phyloP scores from a whole-genome alignment of 2,797 vertebrate genomes.

The Enteromius anoplus region DNA sequence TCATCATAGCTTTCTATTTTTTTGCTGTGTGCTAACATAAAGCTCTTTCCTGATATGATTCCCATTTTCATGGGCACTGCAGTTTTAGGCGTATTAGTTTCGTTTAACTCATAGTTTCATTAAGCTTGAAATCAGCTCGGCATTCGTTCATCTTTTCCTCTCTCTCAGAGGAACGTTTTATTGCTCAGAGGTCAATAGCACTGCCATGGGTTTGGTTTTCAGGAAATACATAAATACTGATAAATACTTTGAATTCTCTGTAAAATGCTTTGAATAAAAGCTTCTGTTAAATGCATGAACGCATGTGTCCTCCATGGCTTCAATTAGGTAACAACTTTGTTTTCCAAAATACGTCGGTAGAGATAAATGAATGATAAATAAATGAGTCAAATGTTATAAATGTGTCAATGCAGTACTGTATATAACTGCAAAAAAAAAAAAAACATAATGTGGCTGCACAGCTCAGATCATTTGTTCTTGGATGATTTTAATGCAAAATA shows the following conservation, averaged over 20 bases:
- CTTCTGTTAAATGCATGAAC: not conserved
- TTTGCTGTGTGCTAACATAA: not conserved
- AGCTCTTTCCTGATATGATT: not conserved
- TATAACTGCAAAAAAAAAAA: not conserved
- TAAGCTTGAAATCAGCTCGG: slow-evolving; percentile 5
- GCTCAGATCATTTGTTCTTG: too few species aligned
- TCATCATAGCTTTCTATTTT: not conserved
- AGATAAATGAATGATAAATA: not conserved
- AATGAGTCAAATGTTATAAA: not conserved
- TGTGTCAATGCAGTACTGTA: not conserved
- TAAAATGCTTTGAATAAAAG: not conserved
- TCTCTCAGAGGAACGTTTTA: slow-evolving; percentile 19
- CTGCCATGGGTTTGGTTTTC: not conserved
- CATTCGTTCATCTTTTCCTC: not conserved
- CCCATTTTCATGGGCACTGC: not conserved
- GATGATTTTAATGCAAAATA: too few species aligned
- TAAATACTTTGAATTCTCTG: slow-evolving; percentile 5
- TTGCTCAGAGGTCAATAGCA: not conserved
- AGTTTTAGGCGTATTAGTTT: not conserved
- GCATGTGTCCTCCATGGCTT: slow-evolving; percentile 2
- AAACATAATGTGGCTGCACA: not conserved
- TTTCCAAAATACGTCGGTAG: not conserved
- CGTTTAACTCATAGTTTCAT: not conserved
- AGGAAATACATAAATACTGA: not conserved
- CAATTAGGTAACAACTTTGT: not conserved